These are phyloP conservation scores for Halyomorpha halys DNA, from an alignment of 1,140 invertebrate species.

Conservation along the genomic window DNA sequence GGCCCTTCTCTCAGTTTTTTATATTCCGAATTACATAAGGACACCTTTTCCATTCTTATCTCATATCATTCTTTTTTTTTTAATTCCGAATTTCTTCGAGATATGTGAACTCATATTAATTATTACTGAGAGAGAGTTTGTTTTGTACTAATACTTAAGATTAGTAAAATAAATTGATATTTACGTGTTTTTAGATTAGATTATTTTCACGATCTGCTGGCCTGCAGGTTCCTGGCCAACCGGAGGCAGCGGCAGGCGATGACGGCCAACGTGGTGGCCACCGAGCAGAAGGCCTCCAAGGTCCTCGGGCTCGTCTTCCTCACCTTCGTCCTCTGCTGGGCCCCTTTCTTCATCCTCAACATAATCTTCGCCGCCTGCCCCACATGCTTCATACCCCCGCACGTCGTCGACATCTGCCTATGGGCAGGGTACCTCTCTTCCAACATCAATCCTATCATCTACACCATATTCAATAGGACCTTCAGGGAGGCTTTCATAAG, in stretches of 20 bases:
- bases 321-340: conserved; percentile 83
- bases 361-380: conserved; percentile 64
- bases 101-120: no score
- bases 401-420: conserved; percentile 62
- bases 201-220: no score
- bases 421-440: conserved; percentile 86
- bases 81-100: no score
- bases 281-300: conserved; percentile 74
- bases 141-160: no score
- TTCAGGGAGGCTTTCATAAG: conserved; percentile 75
- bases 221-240: conserved; percentile 29
- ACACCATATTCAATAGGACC: conserved; percentile 80
- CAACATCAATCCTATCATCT: conserved; percentile 75
- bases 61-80: no score
- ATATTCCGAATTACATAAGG: no score
- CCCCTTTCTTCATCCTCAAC: conserved; percentile 80
- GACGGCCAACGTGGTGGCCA: conserved; percentile 65
- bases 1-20: no score
- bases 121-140: no score
- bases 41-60: no score
- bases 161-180: no score
- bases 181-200: no score
- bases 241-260: conserved; percentile 43
- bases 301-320: conserved; percentile 77
- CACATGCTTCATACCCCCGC: conserved; percentile 52